Evolutionary conservation across 1,140 invertebrate species (phyloP).

Genomic region (Dryas iulia): DNA sequence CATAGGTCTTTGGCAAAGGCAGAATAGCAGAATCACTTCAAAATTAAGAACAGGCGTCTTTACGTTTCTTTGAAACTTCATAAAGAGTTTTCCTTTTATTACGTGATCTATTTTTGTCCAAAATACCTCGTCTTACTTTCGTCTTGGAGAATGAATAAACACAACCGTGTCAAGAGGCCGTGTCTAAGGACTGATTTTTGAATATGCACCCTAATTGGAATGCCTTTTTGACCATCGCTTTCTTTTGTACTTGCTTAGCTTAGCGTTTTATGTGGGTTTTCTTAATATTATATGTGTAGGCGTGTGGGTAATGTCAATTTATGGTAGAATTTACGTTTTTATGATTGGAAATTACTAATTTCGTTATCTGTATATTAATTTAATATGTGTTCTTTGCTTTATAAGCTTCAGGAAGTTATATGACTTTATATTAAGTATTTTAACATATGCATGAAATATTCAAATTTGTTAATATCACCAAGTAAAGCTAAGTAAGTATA

Average conservation of each 20-base stretch:
- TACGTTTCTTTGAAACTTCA: background rate
- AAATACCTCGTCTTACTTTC: background rate
- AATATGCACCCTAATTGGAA: background rate
- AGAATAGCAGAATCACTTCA: too few species aligned
- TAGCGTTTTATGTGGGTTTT: background rate
- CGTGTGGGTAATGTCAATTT: too few species aligned
- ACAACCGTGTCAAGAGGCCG: slow-evolving; percentile 8
- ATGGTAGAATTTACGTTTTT: too few species aligned
- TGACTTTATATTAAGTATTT: too few species aligned
- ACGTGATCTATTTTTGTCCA: background rate
- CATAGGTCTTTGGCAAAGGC: too few species aligned
- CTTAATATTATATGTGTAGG: background rate
- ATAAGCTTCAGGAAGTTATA: too few species aligned
- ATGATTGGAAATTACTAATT: too few species aligned
- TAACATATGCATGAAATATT: too few species aligned
- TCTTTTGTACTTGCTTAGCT: background rate
- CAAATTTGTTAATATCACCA: too few species aligned
- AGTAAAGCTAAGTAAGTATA: too few species aligned
- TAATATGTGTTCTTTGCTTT: too few species aligned
- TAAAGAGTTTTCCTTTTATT: background rate
- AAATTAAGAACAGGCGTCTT: background rate
- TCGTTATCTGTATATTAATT: too few species aligned
- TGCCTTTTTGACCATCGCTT: background rate
- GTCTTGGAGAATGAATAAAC: background rate
- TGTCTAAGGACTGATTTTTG: background rate